Conservation (phyloP, 2,888 invertebrate species). For the Hirudinaria manillensis region DNA sequence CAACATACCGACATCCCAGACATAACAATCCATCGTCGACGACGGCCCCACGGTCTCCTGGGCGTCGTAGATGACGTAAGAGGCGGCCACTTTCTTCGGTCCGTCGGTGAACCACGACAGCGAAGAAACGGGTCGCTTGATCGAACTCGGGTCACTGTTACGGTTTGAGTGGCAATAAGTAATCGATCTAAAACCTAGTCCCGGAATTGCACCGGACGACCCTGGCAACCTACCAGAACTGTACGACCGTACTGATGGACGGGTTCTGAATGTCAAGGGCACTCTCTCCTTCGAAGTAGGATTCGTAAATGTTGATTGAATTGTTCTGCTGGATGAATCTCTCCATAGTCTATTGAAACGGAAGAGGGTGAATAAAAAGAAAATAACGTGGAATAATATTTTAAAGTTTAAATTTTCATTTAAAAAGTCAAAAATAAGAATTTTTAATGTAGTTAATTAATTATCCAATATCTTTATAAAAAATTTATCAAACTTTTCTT, state of each 20-base stretch:
- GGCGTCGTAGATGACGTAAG: constrained; percentile 77
- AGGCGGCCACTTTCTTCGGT: constrained; percentile 73
- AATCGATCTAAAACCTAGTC: not conserved
- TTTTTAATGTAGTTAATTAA: no score
- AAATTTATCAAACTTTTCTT: no score
- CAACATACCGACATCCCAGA: constrained; percentile 80
- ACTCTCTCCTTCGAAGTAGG: constrained; percentile 21
- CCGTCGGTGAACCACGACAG: constrained; percentile 83
- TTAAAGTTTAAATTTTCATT: no score
- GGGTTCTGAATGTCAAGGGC: not conserved
- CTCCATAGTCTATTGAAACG: constrained; percentile 10
- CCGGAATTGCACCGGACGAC: no score
- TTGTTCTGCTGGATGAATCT: constrained; percentile 27
- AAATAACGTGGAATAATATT: no score
- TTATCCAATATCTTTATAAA: no score
- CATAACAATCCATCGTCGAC: constrained; percentile 69
- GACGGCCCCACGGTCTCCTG: constrained; percentile 63
- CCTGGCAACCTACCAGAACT: not conserved
- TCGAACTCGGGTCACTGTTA: constrained; percentile 53
- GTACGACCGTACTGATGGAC: not conserved
- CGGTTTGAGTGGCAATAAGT: not conserved
- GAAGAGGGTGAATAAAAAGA: no score
- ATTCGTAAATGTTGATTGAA: constrained; percentile 13
- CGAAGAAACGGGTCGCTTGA: constrained; percentile 57
- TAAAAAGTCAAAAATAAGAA: no score